phyloP scores from a whole-genome alignment of 2,797 vertebrate species.

The Lerista edwardsae region DNA sequence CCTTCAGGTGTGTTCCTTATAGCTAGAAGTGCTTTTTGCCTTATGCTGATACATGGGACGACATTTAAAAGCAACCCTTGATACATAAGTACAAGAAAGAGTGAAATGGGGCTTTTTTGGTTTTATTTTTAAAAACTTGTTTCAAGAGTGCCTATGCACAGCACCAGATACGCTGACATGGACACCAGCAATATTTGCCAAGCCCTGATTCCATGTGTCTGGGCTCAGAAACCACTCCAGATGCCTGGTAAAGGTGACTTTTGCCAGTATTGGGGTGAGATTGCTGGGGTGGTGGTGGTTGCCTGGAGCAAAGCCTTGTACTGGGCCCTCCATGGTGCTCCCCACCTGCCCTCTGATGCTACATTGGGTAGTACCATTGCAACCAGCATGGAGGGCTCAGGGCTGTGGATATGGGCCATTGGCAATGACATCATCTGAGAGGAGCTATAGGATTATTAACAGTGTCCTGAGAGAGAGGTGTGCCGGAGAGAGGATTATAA shows the following conservation, averaged over 20 bases:
- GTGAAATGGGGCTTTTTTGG: not conserved
- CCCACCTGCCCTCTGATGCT: too few relatives aligned
- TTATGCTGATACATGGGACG: not conserved
- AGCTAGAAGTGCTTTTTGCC: conserved; percentile 15
- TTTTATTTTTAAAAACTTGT: not conserved
- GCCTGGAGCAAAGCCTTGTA: too few relatives aligned
- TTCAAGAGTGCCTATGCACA: not conserved
- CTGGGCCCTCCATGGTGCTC: too few relatives aligned
- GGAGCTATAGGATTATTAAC: not conserved
- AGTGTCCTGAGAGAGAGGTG: not conserved
- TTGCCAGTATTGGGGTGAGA: too few relatives aligned
- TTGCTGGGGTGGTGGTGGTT: too few relatives aligned
- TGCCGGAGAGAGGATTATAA: not conserved
- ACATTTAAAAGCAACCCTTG: not conserved
- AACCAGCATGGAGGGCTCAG: too few relatives aligned
- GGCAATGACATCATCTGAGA: not conserved
- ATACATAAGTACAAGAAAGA: not conserved
- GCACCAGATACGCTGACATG: not conserved
- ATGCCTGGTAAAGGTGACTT: too few relatives aligned
- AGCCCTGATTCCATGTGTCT: not conserved
- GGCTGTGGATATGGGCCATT: not conserved
- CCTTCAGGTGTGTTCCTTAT: conserved; percentile 37
- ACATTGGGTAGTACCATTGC: too few relatives aligned
- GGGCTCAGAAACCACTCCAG: not conserved
- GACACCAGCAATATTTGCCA: not conserved